These are phyloP conservation scores for Taenaris catops DNA, from an alignment of 2,888 invertebrate genomes.

Conservation along the genomic window DNA sequence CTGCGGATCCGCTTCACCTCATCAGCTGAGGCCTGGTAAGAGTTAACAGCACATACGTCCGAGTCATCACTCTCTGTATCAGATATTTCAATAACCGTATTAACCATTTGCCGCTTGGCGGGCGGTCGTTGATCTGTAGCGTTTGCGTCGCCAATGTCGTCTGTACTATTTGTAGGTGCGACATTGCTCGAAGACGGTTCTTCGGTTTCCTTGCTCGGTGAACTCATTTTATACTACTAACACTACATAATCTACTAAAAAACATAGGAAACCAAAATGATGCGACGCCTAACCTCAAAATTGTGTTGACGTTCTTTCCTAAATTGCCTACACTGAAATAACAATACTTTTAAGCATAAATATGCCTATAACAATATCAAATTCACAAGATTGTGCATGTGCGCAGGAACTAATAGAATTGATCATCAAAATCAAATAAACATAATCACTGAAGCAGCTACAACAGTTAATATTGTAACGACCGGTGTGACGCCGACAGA, in stretches of 20 bases:
- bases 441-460: no score
- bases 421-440: no score
- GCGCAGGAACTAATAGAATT: no score
- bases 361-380: no score
- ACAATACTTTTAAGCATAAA: no score
- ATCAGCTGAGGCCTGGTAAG: slow-evolving; percentile 70
- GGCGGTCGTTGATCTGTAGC: slow-evolving; percentile 47
- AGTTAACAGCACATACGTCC: slow-evolving; percentile 72
- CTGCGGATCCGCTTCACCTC: slow-evolving; percentile 73
- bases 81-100: slow-evolving; percentile 65
- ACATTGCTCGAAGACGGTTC: slow-evolving; percentile 51
- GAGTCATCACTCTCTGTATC: slow-evolving; percentile 73
- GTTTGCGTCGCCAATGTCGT: slow-evolving; percentile 32
- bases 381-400: no score
- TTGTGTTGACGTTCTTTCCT: slow-evolving; percentile 48
- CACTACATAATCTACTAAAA: slow-evolving; percentile 67
- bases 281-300: slow-evolving; percentile 69
- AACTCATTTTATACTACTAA: slow-evolving; percentile 56
- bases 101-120: slow-evolving; percentile 57
- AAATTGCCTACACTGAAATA: slow-evolving; percentile 23
- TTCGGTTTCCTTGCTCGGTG: slow-evolving; percentile 56
- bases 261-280: slow-evolving; percentile 59
- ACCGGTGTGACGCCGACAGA: no score
- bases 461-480: no score
- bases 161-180: slow-evolving; percentile 32